A percentile compares a stretch with the other conserved stretches of the same genome.
Conservation (phyloP, 2,113 vertebrate genomes). For the Gallinago paraguaiae region DNA sequence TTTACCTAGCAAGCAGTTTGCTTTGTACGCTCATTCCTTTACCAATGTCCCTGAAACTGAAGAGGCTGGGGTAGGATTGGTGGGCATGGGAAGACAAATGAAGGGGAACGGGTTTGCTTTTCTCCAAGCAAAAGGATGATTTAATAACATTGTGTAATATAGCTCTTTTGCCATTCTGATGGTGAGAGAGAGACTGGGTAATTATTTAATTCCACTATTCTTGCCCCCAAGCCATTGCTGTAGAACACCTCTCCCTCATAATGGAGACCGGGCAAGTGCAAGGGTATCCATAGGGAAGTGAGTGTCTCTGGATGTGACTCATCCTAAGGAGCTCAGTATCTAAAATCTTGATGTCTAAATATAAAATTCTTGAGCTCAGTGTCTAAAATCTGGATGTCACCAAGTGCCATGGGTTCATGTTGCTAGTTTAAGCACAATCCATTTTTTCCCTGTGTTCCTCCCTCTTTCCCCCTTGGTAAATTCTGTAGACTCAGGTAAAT, state of each 20-base stretch:
- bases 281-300: not conserved
- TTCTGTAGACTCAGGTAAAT: not conserved
- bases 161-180: not conserved
- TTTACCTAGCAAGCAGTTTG: not conserved
- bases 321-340: not conserved
- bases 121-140: not conserved
- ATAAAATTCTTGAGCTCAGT: not conserved
- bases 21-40: not conserved
- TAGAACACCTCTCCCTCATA: not conserved
- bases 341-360: not conserved
- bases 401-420: not conserved
- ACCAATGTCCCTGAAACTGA: not conserved
- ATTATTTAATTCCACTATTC: not conserved
- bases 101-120: not conserved
- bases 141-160: not conserved
- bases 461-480: not conserved
- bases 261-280: not conserved
- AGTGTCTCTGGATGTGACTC: not conserved
- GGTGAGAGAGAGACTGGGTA: not conserved
- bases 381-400: not conserved
- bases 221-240: not conserved
- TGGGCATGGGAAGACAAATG: not conserved
- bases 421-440: not conserved
- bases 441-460: not conserved
- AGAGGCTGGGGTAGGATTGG: not conserved